phyloP scores from a whole-genome alignment of 2,797 vertebrate species.

The Harpagifer antarcticus region DNA sequence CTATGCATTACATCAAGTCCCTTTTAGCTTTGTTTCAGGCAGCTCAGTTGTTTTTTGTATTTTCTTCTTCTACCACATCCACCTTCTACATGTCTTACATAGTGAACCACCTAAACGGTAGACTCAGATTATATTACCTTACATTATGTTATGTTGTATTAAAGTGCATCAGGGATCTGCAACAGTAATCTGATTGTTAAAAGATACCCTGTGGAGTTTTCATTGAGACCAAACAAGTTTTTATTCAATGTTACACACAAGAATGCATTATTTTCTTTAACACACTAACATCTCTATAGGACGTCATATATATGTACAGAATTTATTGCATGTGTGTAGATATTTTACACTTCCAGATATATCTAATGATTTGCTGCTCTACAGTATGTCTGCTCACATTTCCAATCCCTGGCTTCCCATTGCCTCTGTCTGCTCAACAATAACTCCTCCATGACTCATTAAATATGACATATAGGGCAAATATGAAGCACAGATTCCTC shows the following conservation, averaged over 20 bases:
- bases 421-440: slow-evolving; percentile 30
- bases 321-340: slow-evolving; percentile 30
- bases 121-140: background rate
- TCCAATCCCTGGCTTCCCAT: slow-evolving; percentile 12
- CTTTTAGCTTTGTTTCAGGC: background rate
- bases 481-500: slow-evolving; percentile 21
- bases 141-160: background rate
- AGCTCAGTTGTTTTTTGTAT: background rate
- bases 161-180: background rate
- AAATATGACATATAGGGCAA: slow-evolving; percentile 30
- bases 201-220: background rate
- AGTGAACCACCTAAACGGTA: background rate
- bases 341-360: slow-evolving; percentile 34
- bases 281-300: background rate
- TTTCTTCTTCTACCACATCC: background rate
- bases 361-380: slow-evolving; percentile 44
- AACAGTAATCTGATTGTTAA: background rate
- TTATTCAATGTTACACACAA: background rate
- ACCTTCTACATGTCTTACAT: slow-evolving; percentile 1
- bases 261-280: background rate
- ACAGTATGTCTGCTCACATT: slow-evolving; percentile 45
- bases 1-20: background rate
- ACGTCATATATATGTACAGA: slow-evolving; percentile 35
- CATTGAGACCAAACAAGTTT: background rate
- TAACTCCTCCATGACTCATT: slow-evolving; percentile 45